Conservation (phyloP, 2,888 invertebrate genomes). For the Tenthredo scrophulariae region DNA sequence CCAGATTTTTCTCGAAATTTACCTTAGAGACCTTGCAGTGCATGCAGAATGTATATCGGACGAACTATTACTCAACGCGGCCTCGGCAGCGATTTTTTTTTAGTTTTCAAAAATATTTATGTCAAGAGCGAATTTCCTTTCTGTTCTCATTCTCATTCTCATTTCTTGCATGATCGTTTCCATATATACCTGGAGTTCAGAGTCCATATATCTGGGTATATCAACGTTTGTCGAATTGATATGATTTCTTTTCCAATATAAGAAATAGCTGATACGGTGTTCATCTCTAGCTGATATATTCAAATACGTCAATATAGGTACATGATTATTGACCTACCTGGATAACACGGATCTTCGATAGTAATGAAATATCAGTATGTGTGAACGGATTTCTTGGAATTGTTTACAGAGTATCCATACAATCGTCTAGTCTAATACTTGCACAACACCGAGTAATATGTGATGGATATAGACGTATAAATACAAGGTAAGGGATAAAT, state of each 20-base stretch:
- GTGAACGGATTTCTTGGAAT: not conserved
- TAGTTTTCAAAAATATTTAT: conserved; percentile 9
- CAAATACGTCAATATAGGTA: not conserved
- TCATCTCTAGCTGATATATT: not conserved
- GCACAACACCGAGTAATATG: not conserved
- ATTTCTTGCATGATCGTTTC: not conserved
- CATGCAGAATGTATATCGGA: not conserved
- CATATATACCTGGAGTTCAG: not conserved
- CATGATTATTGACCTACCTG: not conserved
- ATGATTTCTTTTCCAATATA: not conserved
- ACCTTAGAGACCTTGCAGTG: not conserved
- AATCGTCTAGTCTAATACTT: not conserved
- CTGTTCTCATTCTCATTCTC: conserved; percentile 6
- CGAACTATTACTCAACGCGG: not conserved
- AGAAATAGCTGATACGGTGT: not conserved
- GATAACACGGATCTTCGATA: not conserved
- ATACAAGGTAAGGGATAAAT: not conserved
- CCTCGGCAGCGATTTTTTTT: conserved; percentile 20
- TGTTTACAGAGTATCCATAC: not conserved
- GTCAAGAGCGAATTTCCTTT: conserved; percentile 16
- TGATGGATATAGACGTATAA: not conserved
- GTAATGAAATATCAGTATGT: not conserved
- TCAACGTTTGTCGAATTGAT: not conserved
- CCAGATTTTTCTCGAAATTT: not conserved
- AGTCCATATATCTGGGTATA: not conserved